Base-by-base conservation (phyloP, 2,888 invertebrate genomes). In the Chrysolina haemoptera region DNA sequence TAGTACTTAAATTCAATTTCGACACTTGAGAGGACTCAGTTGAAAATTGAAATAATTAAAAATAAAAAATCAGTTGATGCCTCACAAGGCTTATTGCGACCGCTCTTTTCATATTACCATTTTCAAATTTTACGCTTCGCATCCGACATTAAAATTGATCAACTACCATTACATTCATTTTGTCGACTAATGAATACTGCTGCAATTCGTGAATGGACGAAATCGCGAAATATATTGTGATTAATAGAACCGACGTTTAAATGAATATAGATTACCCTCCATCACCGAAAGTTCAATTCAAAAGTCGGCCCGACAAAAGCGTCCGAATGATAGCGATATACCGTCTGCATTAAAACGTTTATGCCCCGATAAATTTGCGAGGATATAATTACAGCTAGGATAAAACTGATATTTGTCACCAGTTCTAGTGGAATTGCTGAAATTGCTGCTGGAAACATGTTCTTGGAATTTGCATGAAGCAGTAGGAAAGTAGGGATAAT, bases 241-340 rank as follows among this genome's bases (percentile, higher is more conserved):
- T 59, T 59, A 59, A 27, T 59, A 35, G n/a, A 22, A 20, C 53
- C 53, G 40, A 71, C 74, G 50, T 74, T 72, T 66, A 63, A 76
- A 71, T 70, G 53, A 53, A 53, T 20, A 53, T 20, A 53, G 18
- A 53, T 16, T 11, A 20, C 20, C 18, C 53, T 18, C 53, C 66
- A 73, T 69, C 70, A 59, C 22, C 43, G 63, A 70, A 72, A 68
- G 67, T 70, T 70, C 68, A 73, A 73, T 73, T 68, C 64, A 73
- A 41, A 27, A 20, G 46, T 40, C 64, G 43, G 48, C 43, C 43
- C 68, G 68, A 73, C 72, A 73, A 73, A 73, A 68, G 68, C 35
- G 72, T 46, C 67, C 64, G 46, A 73, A 64, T 73, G 27, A 35
- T 59, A 59, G 35, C 59, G 35, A 59, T 53, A 35, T 59, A 35